These are phyloP conservation scores for Callaeas wilsoni DNA, from an alignment of 2,113 vertebrate species.

Conservation along the genomic window DNA sequence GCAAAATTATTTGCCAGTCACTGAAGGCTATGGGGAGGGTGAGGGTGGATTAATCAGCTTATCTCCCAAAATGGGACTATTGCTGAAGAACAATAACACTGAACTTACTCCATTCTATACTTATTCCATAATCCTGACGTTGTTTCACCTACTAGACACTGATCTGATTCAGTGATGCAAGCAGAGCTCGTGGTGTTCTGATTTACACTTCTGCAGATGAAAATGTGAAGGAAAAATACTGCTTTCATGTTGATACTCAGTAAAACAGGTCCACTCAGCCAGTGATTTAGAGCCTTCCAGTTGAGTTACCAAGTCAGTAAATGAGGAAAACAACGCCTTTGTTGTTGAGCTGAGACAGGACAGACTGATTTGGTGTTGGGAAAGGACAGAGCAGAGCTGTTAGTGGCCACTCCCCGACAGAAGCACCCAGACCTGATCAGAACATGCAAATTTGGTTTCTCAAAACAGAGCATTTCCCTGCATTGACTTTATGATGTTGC, in stretches of 20 bases:
- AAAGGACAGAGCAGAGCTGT: neutral
- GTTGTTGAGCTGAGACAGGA: neutral
- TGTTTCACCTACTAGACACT: neutral
- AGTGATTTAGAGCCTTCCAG: neutral
- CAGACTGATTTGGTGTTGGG: neutral
- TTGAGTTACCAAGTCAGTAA: neutral
- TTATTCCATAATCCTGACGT: neutral
- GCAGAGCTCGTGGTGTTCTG: neutral
- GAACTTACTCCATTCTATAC: neutral
- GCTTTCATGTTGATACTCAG: slow-evolving; percentile 26
- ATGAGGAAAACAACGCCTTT: neutral
- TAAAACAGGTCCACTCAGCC: neutral
- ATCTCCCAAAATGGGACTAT: neutral
- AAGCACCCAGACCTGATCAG: neutral
- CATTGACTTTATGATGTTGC: slow-evolving; percentile 7
- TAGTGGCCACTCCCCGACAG: neutral
- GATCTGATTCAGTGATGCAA: neutral
- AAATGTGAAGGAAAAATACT: neutral
- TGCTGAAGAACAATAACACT: neutral
- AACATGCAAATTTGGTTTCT: slow-evolving; percentile 46
- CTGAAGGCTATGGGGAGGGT: neutral
- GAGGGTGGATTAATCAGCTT: neutral
- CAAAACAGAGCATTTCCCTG: neutral
- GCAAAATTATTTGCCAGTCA: neutral
- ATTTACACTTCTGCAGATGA: neutral